phyloP scores from a whole-genome alignment of 2,113 vertebrate species.

The Fulica atra region DNA sequence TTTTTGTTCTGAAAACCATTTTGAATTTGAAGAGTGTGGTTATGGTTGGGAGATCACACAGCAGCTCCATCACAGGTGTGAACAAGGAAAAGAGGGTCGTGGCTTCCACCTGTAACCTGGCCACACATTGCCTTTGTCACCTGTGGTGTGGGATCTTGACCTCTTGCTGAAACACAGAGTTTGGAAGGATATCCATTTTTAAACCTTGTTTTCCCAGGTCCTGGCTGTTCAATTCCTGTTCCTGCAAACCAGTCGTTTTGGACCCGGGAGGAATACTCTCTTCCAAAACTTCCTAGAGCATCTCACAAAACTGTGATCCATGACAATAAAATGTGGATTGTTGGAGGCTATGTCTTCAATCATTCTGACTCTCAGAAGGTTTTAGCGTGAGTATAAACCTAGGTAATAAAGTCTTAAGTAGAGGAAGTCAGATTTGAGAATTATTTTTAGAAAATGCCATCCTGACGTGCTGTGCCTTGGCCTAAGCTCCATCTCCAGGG shows the following conservation, averaged over 20 bases:
- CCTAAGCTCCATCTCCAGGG: neutral
- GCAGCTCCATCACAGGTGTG: neutral
- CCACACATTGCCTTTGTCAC: neutral
- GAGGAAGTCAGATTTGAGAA: neutral
- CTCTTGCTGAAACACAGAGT: neutral
- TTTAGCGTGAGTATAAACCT: constrained; percentile 87
- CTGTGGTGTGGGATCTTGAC: neutral
- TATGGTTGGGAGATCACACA: neutral
- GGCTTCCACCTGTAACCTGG: neutral
- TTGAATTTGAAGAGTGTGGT: neutral
- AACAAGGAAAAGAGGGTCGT: neutral
- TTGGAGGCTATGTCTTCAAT: constrained; percentile 97
- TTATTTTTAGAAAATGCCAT: neutral
- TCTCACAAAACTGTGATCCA: constrained; percentile 92
- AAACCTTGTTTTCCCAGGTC: constrained; percentile 76
- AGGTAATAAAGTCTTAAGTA: neutral
- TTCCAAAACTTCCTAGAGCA: constrained; percentile 84
- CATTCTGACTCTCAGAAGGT: constrained; percentile 92
- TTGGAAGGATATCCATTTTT: neutral
- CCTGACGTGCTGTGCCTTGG: neutral
- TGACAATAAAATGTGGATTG: constrained; percentile 91
- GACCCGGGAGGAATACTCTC: constrained; percentile 82
- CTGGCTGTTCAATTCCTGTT: constrained; percentile 87
- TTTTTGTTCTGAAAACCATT: neutral
- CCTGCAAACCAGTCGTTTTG: constrained; percentile 93